A percentile compares a stretch with the other conserved stretches of the same genome.
Conservation (phyloP, 2,797 vertebrate species). For the Staurois parvus region DNA sequence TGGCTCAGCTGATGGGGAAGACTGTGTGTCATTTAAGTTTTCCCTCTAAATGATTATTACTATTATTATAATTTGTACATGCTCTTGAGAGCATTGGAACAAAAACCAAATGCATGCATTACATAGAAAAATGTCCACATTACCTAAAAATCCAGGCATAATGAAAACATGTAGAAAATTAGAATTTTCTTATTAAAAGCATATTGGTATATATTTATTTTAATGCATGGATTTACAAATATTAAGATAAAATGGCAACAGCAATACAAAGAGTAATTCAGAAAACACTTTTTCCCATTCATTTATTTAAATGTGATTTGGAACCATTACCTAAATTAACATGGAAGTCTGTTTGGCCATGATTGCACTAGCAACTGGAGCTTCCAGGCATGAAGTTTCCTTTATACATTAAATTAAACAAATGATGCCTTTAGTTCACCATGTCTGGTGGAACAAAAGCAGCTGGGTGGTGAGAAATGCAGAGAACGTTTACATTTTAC, state of each 20-base stretch:
- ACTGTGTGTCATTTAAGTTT: too few species aligned
- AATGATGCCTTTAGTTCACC: slow-evolving; percentile 26
- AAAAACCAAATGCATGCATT: too few species aligned
- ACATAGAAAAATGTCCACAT: too few species aligned
- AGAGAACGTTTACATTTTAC: slow-evolving; percentile 46
- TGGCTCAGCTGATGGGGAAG: too few species aligned
- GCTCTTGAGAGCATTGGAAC: too few species aligned
- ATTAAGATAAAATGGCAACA: not conserved
- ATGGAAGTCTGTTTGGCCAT: not conserved
- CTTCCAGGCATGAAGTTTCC: not conserved
- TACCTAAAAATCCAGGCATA: too few species aligned
- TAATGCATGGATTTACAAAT: not conserved
- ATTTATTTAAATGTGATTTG: not conserved
- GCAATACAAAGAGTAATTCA: not conserved
- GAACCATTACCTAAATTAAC: slow-evolving; percentile 6
- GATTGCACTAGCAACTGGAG: not conserved
- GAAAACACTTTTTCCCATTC: not conserved
- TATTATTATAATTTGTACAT: too few species aligned
- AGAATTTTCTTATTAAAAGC: not conserved
- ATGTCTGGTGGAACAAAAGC: slow-evolving; percentile 44
- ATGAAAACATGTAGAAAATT: too few species aligned
- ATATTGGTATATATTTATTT: not conserved
- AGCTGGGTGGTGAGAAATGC: slow-evolving; percentile 51
- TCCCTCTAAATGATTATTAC: too few species aligned
- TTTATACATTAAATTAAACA: slow-evolving; percentile 34